These are phyloP conservation scores for Microtus ochrogaster DNA, from an alignment of 2,113 vertebrate genomes.

Conservation along the genomic window DNA sequence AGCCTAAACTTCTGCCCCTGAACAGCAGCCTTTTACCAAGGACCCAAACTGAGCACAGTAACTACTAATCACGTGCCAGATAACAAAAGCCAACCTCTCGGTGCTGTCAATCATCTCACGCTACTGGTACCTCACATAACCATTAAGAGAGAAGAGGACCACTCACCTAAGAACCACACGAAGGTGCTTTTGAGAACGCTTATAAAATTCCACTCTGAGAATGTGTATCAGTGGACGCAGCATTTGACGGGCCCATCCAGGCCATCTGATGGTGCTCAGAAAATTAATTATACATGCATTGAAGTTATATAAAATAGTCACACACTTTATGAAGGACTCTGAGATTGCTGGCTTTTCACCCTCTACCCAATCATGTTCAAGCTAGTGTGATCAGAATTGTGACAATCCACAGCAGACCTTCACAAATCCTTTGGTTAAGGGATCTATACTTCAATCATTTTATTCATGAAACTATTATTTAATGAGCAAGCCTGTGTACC, in stretches of 20 bases:
- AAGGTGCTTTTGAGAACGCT: conserved; percentile 61
- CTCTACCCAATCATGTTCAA: not conserved
- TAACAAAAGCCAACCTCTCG: conserved; percentile 53
- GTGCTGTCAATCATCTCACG: conserved; percentile 16
- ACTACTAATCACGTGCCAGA: not conserved
- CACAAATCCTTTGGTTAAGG: not conserved
- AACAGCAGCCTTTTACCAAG: not conserved
- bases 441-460: not conserved
- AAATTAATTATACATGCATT: not conserved
- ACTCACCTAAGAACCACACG: conserved; percentile 62
- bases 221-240: not conserved
- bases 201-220: conserved; percentile 59
- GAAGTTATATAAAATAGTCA: not conserved
- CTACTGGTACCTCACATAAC: conserved; percentile 58
- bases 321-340: not conserved
- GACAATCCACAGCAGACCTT: not conserved
- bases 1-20: not conserved
- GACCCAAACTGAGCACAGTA: not conserved
- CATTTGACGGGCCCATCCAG: not conserved
- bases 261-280: not conserved
- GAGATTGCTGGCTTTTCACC: not conserved
- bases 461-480: not conserved
- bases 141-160: conserved; percentile 66
- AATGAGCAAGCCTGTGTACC: not conserved
- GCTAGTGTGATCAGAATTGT: not conserved